Percentiles rank a stretch among this genome's conserved stretches.
These are phyloP conservation scores for Drosophila prosaltans DNA, from an alignment of 1,140 invertebrate genomes.

Conservation along the genomic window DNA sequence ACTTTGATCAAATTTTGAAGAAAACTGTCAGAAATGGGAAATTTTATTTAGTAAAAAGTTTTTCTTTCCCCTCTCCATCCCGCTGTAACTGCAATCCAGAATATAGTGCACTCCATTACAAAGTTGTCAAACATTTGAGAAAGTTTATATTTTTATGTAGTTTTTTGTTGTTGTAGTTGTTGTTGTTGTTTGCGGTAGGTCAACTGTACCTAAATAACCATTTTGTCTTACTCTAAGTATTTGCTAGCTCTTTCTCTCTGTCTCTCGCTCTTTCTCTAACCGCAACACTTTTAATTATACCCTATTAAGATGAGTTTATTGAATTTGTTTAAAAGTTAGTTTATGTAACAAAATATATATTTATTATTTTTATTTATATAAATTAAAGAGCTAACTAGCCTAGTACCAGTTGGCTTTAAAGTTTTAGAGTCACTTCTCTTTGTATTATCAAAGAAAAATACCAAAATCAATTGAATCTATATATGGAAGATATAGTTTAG, in stretches of 20 bases:
- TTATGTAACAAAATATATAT: no score
- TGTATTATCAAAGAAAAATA: no score
- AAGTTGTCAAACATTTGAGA: slow-evolving; percentile 48
- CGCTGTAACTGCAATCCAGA: slow-evolving; percentile 4
- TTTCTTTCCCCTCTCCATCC: background rate
- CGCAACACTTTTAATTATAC: slow-evolving; percentile 33
- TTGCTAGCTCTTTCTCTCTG: background rate
- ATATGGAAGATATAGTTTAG: no score
- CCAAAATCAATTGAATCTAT: no score
- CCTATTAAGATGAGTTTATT: background rate
- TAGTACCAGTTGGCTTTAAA: no score
- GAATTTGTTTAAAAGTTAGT: background rate
- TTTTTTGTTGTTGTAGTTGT: slow-evolving; percentile 23
- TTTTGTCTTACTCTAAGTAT: slow-evolving; percentile 33
- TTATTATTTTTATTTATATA: no score
- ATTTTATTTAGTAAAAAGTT: background rate
- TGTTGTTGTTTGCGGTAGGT: slow-evolving; percentile 53
- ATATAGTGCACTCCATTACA: slow-evolving; percentile 20
- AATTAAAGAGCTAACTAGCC: no score
- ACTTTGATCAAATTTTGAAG: no score
- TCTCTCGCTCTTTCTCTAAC: background rate
- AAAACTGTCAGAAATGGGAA: background rate
- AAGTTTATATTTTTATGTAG: slow-evolving; percentile 48
- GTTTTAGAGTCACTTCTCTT: no score
- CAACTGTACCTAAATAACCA: slow-evolving; percentile 43